A percentile compares a stretch with the other conserved stretches of the same genome.
These are phyloP conservation scores for Rhincodon typus DNA, from an alignment of 2,797 vertebrate genomes.

Conservation along the genomic window DNA sequence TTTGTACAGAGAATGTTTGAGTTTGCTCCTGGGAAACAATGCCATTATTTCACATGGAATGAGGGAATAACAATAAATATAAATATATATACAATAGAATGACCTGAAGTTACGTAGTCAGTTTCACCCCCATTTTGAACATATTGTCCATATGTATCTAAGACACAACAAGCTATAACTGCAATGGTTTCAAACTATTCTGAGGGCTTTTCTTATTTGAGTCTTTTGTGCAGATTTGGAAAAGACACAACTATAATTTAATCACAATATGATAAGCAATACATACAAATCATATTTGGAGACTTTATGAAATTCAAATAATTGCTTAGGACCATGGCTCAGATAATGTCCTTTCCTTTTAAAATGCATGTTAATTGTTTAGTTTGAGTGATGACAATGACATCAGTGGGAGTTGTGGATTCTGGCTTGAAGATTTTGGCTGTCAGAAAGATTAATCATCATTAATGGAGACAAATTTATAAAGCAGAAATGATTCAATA, in stretches of 20 bases:
- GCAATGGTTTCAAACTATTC: not conserved
- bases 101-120: not conserved
- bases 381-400: not conserved
- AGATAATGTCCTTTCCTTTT: not conserved
- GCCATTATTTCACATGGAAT: not conserved
- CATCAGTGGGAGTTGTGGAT: not conserved
- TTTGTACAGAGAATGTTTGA: not conserved
- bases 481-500: not conserved
- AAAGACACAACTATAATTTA: not conserved
- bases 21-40: not conserved
- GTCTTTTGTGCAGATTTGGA: not conserved
- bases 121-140: slow-evolving; percentile 1
- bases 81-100: too few species aligned
- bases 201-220: not conserved
- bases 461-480: not conserved
- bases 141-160: too few species aligned
- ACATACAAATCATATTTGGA: not conserved
- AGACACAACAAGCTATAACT: not conserved
- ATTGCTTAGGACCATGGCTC: not conserved
- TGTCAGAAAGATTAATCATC: not conserved
- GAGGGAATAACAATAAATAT: not conserved
- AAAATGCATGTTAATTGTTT: not conserved
- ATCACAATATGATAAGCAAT: not conserved
- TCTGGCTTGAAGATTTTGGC: not conserved
- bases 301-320: not conserved